Percentiles rank a stretch among this genome's conserved stretches.
Conservation (phyloP, 2,888 invertebrate genomes). For the Malthinus seriepunctatus region DNA sequence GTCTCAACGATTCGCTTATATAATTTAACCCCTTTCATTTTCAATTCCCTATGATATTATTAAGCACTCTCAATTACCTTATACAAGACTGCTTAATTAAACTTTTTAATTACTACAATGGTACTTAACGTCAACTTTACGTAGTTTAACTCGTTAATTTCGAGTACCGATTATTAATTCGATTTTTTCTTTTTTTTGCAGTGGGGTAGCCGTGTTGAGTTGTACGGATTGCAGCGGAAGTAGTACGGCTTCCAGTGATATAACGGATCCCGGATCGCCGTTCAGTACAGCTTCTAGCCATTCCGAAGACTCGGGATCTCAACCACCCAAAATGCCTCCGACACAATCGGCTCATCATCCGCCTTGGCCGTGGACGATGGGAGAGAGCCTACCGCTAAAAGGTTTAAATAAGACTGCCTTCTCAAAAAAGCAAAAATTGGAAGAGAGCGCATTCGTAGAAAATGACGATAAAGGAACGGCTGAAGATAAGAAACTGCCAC, state of each 20-base stretch:
- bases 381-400: conserved; percentile 35
- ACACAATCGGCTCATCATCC: conserved; percentile 42
- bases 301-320: conserved; percentile 52
- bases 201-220: conserved; percentile 83
- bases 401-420: conserved; percentile 40
- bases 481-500: conserved; percentile 41
- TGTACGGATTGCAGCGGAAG: conserved; percentile 71
- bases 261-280: conserved; percentile 85
- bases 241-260: conserved; percentile 70
- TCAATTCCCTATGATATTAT: no score
- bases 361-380: conserved; percentile 42
- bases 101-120: conserved; percentile 3
- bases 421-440: conserved; percentile 43
- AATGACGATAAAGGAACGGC: conserved; percentile 25
- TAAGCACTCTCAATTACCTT: not conserved
- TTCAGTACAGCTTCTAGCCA: conserved; percentile 69
- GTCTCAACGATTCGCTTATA: no score
- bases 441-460: conserved; percentile 29
- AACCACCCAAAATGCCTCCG: conserved; percentile 50
- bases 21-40: no score
- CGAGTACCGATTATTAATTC: no score
- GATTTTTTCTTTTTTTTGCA: conserved; percentile 54
- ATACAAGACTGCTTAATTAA: not conserved
- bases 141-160: not conserved
- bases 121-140: conserved; percentile 1